Conservation (phyloP, 2,888 invertebrate species). For the Thera obeliscata region DNA sequence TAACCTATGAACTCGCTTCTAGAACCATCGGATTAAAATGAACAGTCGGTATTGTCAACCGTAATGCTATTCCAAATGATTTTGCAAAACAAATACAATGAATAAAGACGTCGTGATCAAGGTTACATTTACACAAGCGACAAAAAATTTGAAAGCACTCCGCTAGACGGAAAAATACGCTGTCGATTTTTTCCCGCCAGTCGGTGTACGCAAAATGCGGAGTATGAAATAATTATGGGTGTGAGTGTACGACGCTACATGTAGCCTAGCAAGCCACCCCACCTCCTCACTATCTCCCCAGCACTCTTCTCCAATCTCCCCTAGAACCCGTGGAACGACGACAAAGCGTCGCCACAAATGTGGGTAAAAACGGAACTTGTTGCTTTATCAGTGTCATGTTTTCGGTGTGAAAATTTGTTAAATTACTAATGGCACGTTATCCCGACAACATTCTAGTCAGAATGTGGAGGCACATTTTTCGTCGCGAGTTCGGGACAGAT, state of each 20-base stretch:
- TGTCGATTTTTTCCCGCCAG: conserved; percentile 71
- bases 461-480: conserved; percentile 39
- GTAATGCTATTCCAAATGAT: conserved; percentile 10
- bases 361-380: conserved; percentile 76
- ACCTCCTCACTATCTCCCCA: conserved; percentile 39
- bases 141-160: conserved; percentile 50
- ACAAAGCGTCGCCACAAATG: conserved; percentile 70
- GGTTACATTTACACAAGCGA: conserved; percentile 58
- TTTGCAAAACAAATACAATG: conserved; percentile 9
- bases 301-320: conserved; percentile 46
- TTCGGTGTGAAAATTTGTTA: conserved; percentile 61
- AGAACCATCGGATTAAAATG: conserved; percentile 22
- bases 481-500: conserved; percentile 1
- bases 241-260: conserved; percentile 63
- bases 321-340: conserved; percentile 55
- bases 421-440: conserved; percentile 52
- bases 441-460: conserved; percentile 44
- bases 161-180: conserved; percentile 69
- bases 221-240: conserved; percentile 81
- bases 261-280: conserved; percentile 37
- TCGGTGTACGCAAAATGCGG: conserved; percentile 66
- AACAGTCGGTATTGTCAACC: conserved; percentile 22
- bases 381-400: conserved; percentile 77
- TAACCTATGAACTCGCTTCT: conserved; percentile 37
- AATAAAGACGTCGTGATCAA: conserved; percentile 15